Evolutionary conservation across 1,140 invertebrate species (phyloP), one percentile per base, ranked within the genome.

Genomic region (Trichogramma pretiosum): DNA sequence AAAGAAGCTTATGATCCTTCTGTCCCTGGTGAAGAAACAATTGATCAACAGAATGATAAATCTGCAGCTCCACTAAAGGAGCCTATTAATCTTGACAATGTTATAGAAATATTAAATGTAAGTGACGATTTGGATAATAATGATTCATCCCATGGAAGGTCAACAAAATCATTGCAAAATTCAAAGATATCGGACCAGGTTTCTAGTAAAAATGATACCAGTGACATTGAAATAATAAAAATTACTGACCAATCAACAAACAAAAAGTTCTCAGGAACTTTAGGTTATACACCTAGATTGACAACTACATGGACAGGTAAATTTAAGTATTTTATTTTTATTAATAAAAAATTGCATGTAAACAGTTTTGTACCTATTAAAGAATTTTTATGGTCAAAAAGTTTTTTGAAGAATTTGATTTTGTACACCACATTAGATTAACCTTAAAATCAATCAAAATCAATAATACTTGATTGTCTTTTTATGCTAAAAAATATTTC

Each of bases 261-360:
- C 9, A 34, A 30, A 11, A 36, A 21, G 1, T 38, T 43, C 16
- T 17, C 30, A 24, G 16, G 39, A 5, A 30, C 33, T 7, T n/a
- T 52, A 8, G 45, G 50, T 3, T 52, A 47, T 21, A 13, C 50
- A 21, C 39, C 50, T 23, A 52, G 32, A 24, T 23, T 51, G 3
- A 7, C 49, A 8, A 28, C 28, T 7, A 35, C 48, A 13, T 50
- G 48, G 48, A 16, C 41, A 14, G 10, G n/a, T n/a, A n/a, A n/a
- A n/a, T n/a, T n/a, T n/a, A n/a, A n/a, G n/a, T n/a, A n/a, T n/a
- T n/a, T n/a, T n/a, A 22, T 4, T 38, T 21, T 22, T 7, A 8
- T 2, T 38, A 38, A 4, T 18, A 2, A 18, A 18, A 38, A 14
- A 8, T 22, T 8, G 21, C 23, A 22, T 38, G 13, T 22, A 38